These are phyloP conservation scores for Drosophila lutescens DNA, from an alignment of 2,888 invertebrate genomes.

Conservation along the genomic window DNA sequence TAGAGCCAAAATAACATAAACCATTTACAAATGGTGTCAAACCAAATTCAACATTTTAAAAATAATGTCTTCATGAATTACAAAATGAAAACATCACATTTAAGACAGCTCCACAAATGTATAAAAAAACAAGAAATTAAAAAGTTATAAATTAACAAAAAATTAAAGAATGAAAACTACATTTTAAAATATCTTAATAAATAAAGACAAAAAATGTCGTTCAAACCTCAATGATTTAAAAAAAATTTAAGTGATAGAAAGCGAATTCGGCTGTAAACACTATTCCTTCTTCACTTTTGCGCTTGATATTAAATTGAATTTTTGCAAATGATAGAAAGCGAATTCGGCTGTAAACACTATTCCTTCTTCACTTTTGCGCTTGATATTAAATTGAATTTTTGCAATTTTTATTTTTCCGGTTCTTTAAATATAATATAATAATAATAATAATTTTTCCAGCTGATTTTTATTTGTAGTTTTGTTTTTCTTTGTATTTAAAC, in stretches of 20 bases:
- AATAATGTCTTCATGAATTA: background rate
- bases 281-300: slow-evolving; percentile 33
- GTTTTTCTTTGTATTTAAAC: slow-evolving; percentile 75
- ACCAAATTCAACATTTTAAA: background rate
- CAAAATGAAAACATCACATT: background rate
- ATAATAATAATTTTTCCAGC: slow-evolving; percentile 79
- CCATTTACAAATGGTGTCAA: background rate
- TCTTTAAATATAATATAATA: slow-evolving; percentile 79
- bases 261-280: background rate
- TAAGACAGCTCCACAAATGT: background rate
- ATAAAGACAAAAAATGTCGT: background rate
- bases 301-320: slow-evolving; percentile 64
- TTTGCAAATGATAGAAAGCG: slow-evolving; percentile 48
- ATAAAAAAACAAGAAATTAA: too few relatives aligned
- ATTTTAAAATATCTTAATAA: too few relatives aligned
- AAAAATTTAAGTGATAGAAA: slow-evolving; percentile 2
- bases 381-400: slow-evolving; percentile 68
- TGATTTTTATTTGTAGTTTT: slow-evolving; percentile 73
- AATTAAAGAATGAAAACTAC: too few relatives aligned
- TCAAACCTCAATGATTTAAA: slow-evolving; percentile 6
- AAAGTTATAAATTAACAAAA: too few relatives aligned
- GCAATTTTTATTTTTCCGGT: slow-evolving; percentile 78
- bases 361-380: slow-evolving; percentile 38
- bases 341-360: too few relatives aligned
- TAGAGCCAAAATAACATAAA: background rate